Conservation (phyloP, 2,113 vertebrate species). For the Nerophis lumbriciformis region DNA sequence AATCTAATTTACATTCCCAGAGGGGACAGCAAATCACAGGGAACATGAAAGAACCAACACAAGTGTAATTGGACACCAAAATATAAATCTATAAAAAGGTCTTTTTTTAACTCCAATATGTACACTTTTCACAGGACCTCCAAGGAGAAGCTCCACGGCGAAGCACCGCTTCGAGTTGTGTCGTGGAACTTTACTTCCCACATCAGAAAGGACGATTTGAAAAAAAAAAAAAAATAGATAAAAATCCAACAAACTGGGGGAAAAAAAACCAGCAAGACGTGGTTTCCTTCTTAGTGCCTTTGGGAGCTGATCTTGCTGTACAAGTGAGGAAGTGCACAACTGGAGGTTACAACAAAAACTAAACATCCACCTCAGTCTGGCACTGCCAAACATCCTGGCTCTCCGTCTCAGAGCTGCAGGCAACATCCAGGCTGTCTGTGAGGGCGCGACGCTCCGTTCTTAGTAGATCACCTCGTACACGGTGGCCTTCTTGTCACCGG, state of each 20-base stretch:
- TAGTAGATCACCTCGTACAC: constrained; percentile 98
- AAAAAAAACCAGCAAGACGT: constrained; percentile 46
- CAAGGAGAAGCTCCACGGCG: constrained; percentile 63
- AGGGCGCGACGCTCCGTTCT: constrained; percentile 47
- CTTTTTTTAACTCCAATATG: constrained; percentile 79
- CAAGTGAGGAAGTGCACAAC: constrained; percentile 57
- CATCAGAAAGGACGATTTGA: constrained; percentile 49
- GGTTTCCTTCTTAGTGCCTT: constrained; percentile 68
- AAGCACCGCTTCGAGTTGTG: constrained; percentile 70
- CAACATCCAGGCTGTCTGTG: constrained; percentile 65
- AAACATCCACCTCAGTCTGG: constrained; percentile 46
- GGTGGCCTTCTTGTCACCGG: constrained; percentile 97
- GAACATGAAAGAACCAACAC: constrained; percentile 72
- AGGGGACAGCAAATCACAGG: constrained; percentile 68
- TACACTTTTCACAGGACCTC: constrained; percentile 90
- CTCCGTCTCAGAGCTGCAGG: constrained; percentile 46
- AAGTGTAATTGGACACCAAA: constrained; percentile 76
- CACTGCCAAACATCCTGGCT: constrained; percentile 52
- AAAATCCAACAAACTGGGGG: constrained; percentile 57
- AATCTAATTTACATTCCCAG: constrained; percentile 75
- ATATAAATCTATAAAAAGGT: constrained; percentile 81
- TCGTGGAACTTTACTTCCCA: constrained; percentile 68
- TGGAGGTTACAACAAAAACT: constrained; percentile 28
- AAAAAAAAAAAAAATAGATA: constrained; percentile 34
- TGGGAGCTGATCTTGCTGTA: constrained; percentile 52